Percentiles rank a stretch among this genome's conserved stretches.
phyloP scores from a whole-genome alignment of 2,113 vertebrate genomes.

The Coturnix japonica region DNA sequence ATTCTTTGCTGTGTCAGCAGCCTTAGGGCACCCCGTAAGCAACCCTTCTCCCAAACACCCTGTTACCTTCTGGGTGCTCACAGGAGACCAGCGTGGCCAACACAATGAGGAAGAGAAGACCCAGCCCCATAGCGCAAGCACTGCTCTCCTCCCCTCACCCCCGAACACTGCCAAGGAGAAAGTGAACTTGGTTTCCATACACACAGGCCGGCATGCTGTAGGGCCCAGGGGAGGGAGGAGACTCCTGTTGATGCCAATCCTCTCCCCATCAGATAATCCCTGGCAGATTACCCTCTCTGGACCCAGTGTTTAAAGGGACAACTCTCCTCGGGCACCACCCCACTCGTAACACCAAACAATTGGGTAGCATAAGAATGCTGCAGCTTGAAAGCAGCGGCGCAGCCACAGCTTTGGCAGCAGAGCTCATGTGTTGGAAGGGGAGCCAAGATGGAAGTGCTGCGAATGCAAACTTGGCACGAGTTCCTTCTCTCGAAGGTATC shows the following conservation, averaged over 20 bases:
- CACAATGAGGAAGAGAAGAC: background rate
- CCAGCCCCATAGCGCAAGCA: background rate
- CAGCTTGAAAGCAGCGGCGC: rapidly evolving
- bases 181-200: background rate
- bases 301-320: constrained; percentile 37
- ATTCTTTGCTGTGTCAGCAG: background rate
- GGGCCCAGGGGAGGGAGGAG: constrained; percentile 5
- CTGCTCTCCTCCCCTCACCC: background rate
- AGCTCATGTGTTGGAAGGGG: rapidly evolving
- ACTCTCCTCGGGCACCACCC: background rate
- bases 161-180: background rate
- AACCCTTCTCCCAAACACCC: background rate
- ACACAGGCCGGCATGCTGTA: background rate
- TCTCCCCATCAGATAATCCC: constrained; percentile 55
- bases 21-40: background rate
- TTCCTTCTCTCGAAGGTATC: constrained; percentile 8
- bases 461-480: background rate
- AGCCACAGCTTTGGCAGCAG: background rate
- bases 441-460: background rate
- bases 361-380: rapidly evolving
- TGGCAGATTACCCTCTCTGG: constrained; percentile 41
- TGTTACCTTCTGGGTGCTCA: constrained; percentile 51
- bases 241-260: constrained; percentile 50
- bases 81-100: background rate
- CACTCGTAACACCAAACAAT: background rate